Base-by-base conservation (phyloP, 2,888 invertebrate species). In the Drosophila austrosaltans region DNA sequence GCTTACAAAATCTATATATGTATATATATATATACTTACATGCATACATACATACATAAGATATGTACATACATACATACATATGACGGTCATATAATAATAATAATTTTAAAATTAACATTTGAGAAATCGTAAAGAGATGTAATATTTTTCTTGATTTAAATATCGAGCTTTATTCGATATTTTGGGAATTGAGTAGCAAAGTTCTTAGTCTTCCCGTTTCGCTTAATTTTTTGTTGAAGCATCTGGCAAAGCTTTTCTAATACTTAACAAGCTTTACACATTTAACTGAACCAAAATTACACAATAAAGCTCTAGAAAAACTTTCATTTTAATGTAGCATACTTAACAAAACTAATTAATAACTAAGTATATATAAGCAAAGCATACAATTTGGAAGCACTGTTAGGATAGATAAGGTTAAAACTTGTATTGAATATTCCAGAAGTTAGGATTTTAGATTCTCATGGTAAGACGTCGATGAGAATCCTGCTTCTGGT, bases 381-480 rank as follows among this genome's bases (percentile, higher is more conserved):
- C 72, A 77, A 66, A 69, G 82, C 69, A 79, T 78, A 84, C 61
- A 58, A 32, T 54, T 62, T 57, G 82, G 82, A 85, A 82, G 82
- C 85, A 74, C 80, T 75, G 63, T 16, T 16, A 16, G 16, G 16
- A 16, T 16, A 16, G 54, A 60, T 42, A 30, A 44, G 48, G 7
- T n/a, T 39, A 25, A 59, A 61, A 64, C 22, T 48, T 7, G 20
- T 8, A 48, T 8, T 7, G 8, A 48, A 5, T 36, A 36, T 8
- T 36, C 36, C 36, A 6, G 3, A 6, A n/a, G 20, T 68, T 53
- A 82, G 65, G 80, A 30, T 7, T 48, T 48, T 20, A 48, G 25
- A 48, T 48, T 48, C 48, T 25, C 2, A 48, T 48, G 10, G 22
- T 48, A 1, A 48, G 12, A 1, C 22, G 12, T 20, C 48, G 48